phyloP scores from a whole-genome alignment of 2,888 invertebrate species.

The Oxytorus armatus region DNA sequence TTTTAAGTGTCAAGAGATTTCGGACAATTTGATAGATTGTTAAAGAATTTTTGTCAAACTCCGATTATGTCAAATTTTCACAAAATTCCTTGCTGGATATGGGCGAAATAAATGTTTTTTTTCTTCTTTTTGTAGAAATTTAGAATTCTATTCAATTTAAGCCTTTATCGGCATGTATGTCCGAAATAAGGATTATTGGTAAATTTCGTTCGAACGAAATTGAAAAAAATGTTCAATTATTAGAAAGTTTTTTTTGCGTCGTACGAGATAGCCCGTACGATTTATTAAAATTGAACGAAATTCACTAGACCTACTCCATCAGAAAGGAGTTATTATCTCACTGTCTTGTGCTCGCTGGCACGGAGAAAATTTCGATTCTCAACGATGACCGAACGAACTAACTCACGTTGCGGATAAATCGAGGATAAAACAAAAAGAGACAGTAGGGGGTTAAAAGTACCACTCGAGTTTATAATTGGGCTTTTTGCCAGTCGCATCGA shows the following conservation, averaged over 20 bases:
- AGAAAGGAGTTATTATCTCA: neutral
- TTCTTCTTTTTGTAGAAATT: no score
- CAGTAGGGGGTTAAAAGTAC: constrained; percentile 2
- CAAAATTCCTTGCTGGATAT: no score
- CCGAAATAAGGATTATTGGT: no score
- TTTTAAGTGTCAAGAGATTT: neutral
- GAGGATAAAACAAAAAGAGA: neutral
- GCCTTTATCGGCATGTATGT: no score
- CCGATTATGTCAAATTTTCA: no score
- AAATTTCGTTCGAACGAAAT: no score
- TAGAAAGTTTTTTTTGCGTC: no score
- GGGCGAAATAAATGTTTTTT: no score
- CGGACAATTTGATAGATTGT: neutral
- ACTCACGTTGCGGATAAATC: constrained; percentile 30
- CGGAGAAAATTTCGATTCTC: constrained; percentile 9
- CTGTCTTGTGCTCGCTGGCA: neutral
- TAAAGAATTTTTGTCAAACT: neutral
- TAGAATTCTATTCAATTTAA: no score
- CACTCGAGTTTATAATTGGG: constrained; percentile 51
- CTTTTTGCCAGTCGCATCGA: constrained; percentile 57
- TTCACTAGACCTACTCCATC: constrained; percentile 27
- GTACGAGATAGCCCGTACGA: neutral
- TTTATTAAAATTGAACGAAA: neutral
- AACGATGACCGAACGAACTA: constrained; percentile 13
- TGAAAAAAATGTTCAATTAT: no score